phyloP scores from a whole-genome alignment of 2,797 vertebrate species.

The Triplophysa yarkandensis region DNA sequence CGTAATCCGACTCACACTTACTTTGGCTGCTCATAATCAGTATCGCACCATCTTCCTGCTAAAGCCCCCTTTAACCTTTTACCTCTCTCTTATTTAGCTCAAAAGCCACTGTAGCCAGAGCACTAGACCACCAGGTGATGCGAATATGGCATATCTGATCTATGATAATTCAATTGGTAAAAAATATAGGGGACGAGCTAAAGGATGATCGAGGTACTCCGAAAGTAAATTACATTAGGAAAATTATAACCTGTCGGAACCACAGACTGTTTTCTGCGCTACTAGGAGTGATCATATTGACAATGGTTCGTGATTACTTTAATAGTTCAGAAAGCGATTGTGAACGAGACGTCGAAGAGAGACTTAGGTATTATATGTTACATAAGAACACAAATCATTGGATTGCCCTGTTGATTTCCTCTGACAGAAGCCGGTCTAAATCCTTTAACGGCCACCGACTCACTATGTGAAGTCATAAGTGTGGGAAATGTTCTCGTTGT shows the following conservation, averaged over 20 bases:
- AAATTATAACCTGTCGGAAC: slow-evolving; percentile 18
- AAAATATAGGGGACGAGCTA: slow-evolving; percentile 9
- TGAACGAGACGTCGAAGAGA: slow-evolving; percentile 13
- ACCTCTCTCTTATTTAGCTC: slow-evolving; percentile 21
- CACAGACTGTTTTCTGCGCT: slow-evolving; percentile 10
- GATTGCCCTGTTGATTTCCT: slow-evolving; percentile 43
- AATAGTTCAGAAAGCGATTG: slow-evolving; percentile 23
- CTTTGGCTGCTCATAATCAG: slow-evolving; percentile 45
- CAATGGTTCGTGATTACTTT: not conserved
- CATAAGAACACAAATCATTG: slow-evolving; percentile 42
- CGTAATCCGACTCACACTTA: slow-evolving; percentile 16
- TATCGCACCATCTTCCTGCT: slow-evolving; percentile 41
- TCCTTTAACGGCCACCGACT: slow-evolving; percentile 41
- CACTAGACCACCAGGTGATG: not conserved
- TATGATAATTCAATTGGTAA: not conserved
- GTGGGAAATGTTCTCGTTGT: slow-evolving; percentile 34
- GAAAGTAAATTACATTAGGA: slow-evolving; percentile 16
- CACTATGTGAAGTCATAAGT: slow-evolving; percentile 38
- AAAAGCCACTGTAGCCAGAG: slow-evolving; percentile 16
- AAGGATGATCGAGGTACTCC: slow-evolving; percentile 20
- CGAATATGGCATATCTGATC: not conserved
- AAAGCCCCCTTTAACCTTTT: slow-evolving; percentile 38
- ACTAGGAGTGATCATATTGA: slow-evolving; percentile 14
- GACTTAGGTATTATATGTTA: slow-evolving; percentile 39
- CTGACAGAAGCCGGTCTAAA: slow-evolving; percentile 27